These are phyloP conservation scores for Pseudomyrmex concolor DNA, from an alignment of 1,140 invertebrate species.

Conservation along the genomic window DNA sequence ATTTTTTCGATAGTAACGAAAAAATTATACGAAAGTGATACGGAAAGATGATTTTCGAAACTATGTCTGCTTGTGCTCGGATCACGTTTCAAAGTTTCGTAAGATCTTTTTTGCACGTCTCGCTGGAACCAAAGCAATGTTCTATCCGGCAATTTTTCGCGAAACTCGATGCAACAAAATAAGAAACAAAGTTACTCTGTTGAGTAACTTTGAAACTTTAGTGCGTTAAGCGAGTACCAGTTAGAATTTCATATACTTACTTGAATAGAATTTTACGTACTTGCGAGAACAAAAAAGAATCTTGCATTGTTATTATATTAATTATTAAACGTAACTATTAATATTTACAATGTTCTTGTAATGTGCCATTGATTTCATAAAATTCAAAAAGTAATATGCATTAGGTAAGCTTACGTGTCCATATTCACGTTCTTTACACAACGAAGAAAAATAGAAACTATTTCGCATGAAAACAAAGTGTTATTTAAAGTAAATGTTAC, in stretches of 20 bases:
- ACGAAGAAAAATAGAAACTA: background rate
- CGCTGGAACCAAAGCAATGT: constrained; percentile 28
- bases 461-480: background rate
- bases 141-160: constrained; percentile 14
- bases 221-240: constrained; percentile 9
- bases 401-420: background rate
- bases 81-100: constrained; percentile 47
- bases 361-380: background rate
- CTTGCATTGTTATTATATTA: background rate
- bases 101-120: constrained; percentile 32
- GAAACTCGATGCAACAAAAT: constrained; percentile 45
- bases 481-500: too few species aligned
- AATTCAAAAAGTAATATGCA: background rate
- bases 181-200: too few species aligned
- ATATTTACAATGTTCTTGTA: too few species aligned
- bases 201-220: constrained; percentile 47
- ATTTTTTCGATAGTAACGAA: background rate
- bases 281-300: background rate
- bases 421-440: too few species aligned
- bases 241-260: constrained; percentile 8
- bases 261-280: constrained; percentile 20
- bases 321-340: background rate
- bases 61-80: background rate
- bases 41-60: constrained; percentile 31
- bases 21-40: background rate